A percentile compares a stretch with the other conserved stretches of the same genome.
phyloP scores from a whole-genome alignment of 2,797 vertebrate genomes.

The Coluber constrictor region DNA sequence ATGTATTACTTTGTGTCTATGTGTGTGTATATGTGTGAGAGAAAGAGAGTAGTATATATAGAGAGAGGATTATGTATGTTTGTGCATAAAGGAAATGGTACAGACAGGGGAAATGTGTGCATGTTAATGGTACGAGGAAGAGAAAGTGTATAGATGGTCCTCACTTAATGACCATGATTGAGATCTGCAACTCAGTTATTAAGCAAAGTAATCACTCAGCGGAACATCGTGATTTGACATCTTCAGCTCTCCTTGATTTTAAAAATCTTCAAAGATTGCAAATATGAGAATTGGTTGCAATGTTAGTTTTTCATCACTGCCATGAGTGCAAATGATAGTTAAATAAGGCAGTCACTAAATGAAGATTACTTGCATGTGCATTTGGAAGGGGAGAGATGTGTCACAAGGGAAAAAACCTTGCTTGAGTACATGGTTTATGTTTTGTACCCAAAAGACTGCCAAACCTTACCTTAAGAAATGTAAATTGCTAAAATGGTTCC shows the following conservation, averaged over 20 bases:
- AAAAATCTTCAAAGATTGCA: not conserved
- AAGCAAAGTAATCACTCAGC: not conserved
- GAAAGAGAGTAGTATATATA: not conserved
- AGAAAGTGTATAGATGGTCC: not conserved
- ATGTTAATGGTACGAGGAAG: not conserved
- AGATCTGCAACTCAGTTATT: not conserved
- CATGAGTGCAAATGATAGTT: not conserved
- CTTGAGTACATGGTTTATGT: not conserved
- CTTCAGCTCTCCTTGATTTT: not conserved
- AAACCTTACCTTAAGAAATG: not conserved
- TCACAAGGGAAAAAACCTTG: not conserved
- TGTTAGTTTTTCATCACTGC: not conserved
- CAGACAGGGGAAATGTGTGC: not conserved
- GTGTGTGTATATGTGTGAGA: not conserved
- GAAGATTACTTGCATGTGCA: not conserved
- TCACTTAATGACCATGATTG: not conserved
- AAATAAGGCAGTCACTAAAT: not conserved
- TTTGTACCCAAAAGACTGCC: not conserved
- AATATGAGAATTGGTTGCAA: not conserved
- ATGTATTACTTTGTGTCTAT: not conserved
- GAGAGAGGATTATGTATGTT: not conserved
- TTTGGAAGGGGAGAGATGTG: not conserved
- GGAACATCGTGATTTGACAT: not conserved
- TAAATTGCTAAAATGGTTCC: not conserved
- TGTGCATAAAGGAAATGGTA: not conserved